Conservation (phyloP, 1,140 invertebrate genomes). For the Heterodera schachtii region DNA sequence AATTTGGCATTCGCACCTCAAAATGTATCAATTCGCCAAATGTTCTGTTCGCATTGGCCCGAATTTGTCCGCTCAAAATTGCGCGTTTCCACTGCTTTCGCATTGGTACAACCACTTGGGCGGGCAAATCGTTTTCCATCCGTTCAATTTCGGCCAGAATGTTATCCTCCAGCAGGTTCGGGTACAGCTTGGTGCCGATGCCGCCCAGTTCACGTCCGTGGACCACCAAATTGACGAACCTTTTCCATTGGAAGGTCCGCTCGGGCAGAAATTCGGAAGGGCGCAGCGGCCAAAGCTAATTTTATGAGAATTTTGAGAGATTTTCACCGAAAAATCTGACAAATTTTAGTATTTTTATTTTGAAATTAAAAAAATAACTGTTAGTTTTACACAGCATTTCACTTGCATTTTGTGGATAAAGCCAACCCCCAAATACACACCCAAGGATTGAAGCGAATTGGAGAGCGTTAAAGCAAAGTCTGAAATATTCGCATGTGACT, state of each 20-base stretch:
- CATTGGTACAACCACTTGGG: constrained; percentile 52
- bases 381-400: neutral
- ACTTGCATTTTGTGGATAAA: too few relatives aligned
- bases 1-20: constrained; percentile 30
- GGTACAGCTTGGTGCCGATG: constrained; percentile 46
- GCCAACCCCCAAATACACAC: too few relatives aligned
- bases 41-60: constrained; percentile 37
- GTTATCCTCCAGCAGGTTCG: constrained; percentile 58
- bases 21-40: constrained; percentile 50
- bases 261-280: constrained; percentile 62
- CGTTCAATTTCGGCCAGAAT: constrained; percentile 57
- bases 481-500: too few relatives aligned
- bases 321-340: too few relatives aligned
- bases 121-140: constrained; percentile 52
- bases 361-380: neutral
- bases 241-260: constrained; percentile 62
- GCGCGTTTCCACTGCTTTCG: constrained; percentile 41
- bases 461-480: too few relatives aligned
- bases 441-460: too few relatives aligned
- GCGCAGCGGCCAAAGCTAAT: constrained; percentile 61
- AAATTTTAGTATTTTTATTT: neutral
- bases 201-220: constrained; percentile 50
- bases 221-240: constrained; percentile 62
- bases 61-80: constrained; percentile 3
- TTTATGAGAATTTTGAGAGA: too few relatives aligned